phyloP scores from a whole-genome alignment of 2,113 vertebrate species.

The Uria lomvia region DNA sequence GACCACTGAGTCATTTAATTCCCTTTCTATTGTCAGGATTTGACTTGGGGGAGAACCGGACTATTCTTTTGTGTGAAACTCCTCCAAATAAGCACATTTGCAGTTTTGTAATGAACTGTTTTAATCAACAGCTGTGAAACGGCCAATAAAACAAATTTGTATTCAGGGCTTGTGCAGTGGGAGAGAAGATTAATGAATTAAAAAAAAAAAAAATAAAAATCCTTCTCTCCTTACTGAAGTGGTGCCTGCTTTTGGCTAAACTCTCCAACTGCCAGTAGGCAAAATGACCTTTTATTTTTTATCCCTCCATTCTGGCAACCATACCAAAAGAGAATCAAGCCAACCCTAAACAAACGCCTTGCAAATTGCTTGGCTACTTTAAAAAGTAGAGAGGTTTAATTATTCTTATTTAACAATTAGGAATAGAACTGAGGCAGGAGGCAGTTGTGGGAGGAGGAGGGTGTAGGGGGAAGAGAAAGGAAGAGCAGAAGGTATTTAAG shows the following conservation, averaged over 20 bases:
- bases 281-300: not conserved
- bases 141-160: conserved; percentile 46
- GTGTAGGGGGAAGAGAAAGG: not conserved
- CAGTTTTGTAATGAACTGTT: conserved; percentile 41
- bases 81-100: conserved; percentile 33
- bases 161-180: not conserved
- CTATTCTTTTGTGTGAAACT: not conserved
- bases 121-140: conserved; percentile 59
- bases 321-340: not conserved
- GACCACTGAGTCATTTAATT: not conserved
- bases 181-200: not conserved
- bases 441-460: not conserved
- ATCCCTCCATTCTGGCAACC: not conserved
- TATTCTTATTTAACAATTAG: not conserved
- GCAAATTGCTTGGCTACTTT: not conserved
- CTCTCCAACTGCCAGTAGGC: not conserved
- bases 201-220: not conserved
- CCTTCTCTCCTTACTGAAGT: not conserved
- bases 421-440: not conserved
- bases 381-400: not conserved
- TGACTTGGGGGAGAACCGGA: not conserved
- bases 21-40: not conserved
- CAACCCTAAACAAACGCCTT: not conserved
- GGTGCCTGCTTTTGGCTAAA: not conserved
- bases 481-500: not conserved